Conservation (phyloP, 2,888 invertebrate species). For the Drosophila rubida region DNA sequence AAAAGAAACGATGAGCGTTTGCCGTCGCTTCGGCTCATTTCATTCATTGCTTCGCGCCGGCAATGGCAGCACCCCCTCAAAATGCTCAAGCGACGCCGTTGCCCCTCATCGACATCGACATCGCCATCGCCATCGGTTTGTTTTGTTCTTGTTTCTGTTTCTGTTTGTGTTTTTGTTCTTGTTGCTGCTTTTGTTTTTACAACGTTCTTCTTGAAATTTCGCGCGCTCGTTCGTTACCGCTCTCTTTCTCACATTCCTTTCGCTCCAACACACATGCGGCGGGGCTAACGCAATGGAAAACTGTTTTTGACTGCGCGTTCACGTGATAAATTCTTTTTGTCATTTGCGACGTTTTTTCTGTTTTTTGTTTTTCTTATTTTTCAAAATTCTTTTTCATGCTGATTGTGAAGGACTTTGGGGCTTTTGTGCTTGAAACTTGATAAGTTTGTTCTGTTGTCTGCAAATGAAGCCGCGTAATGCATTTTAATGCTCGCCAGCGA, state of each 20-base stretch:
- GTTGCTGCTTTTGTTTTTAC: conserved; percentile 73
- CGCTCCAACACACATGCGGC: background rate
- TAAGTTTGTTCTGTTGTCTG: conserved; percentile 42
- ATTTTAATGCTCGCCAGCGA: conserved; percentile 18
- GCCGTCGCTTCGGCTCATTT: conserved; percentile 47
- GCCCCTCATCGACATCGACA: conserved; percentile 6
- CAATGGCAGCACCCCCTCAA: conserved; percentile 25
- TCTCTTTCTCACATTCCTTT: conserved; percentile 17
- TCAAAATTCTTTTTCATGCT: conserved; percentile 11
- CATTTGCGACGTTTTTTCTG: conserved; percentile 20
- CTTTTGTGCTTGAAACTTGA: conserved; percentile 47
- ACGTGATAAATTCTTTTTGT: conserved; percentile 64
- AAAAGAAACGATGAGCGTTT: conserved; percentile 11
- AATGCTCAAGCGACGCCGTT: conserved; percentile 10
- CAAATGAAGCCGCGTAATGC: conserved; percentile 28
- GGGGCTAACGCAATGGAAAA: conserved; percentile 35
- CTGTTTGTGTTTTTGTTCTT: conserved; percentile 49
- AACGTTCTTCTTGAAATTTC: conserved; percentile 62
- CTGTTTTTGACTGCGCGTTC: conserved; percentile 54
- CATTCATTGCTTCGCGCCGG: conserved; percentile 70
- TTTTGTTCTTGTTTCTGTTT: conserved; percentile 25
- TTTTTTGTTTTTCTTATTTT: conserved; percentile 14
- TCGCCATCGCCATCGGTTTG: background rate
- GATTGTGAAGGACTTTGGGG: conserved; percentile 44
- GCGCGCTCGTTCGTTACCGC: conserved; percentile 8